Percentiles rank a stretch among this genome's conserved stretches.
phyloP scores from a whole-genome alignment of 1,140 invertebrate genomes.

The Drosophila carrolli region DNA sequence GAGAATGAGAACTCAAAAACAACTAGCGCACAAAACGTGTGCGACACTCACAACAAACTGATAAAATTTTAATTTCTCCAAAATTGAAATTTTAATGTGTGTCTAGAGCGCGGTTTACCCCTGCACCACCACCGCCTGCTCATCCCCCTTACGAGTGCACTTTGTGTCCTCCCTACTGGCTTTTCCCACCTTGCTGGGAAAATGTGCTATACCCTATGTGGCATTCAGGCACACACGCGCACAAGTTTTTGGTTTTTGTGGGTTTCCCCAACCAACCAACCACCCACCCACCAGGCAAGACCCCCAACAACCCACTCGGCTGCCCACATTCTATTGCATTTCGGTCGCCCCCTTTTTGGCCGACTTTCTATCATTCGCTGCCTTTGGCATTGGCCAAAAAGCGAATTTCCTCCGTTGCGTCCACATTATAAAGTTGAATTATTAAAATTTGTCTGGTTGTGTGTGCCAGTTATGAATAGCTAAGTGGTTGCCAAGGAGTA shows the following conservation, averaged over 20 bases:
- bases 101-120: slow-evolving; percentile 53
- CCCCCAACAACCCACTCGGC: slow-evolving; percentile 4
- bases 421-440: slow-evolving; percentile 59
- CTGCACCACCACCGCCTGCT: neutral
- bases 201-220: slow-evolving; percentile 30
- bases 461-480: slow-evolving; percentile 67
- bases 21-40: slow-evolving; percentile 17
- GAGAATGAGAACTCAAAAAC: neutral
- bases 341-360: slow-evolving; percentile 35
- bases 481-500: slow-evolving; percentile 63
- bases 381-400: slow-evolving; percentile 57
- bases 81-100: slow-evolving; percentile 77
- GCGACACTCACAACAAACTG: slow-evolving; percentile 56
- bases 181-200: slow-evolving; percentile 24
- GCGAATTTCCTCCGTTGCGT: slow-evolving; percentile 56
- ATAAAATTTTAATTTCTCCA: slow-evolving; percentile 73
- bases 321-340: slow-evolving; percentile 44
- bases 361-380: slow-evolving; percentile 30
- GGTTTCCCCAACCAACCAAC: slow-evolving; percentile 12
- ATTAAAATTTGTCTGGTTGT: slow-evolving; percentile 62
- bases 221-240: slow-evolving; percentile 32
- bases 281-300: neutral
- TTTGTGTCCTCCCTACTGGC: slow-evolving; percentile 6
- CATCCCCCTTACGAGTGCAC: slow-evolving; percentile 17
- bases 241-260: slow-evolving; percentile 51